phyloP scores from a whole-genome alignment of 2,797 vertebrate genomes.

The Acipenser transmontanus region DNA sequence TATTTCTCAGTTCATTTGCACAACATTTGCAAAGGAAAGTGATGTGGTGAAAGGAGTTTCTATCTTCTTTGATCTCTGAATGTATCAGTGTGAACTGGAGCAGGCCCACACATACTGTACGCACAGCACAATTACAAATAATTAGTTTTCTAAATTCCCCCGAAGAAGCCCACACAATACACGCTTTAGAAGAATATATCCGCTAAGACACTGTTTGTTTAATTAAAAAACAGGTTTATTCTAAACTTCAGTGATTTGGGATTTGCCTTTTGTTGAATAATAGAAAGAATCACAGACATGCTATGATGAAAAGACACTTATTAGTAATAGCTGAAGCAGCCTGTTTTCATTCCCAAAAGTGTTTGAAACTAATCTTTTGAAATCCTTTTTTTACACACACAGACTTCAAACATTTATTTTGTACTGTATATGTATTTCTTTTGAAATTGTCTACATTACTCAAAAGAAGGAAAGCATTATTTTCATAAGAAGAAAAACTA shows the following conservation, averaged over 20 bases:
- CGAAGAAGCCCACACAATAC: slow-evolving; percentile 7
- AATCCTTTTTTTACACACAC: too few species aligned
- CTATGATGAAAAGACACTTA: slow-evolving; percentile 25
- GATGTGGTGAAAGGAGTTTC: too few species aligned
- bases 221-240: too few species aligned
- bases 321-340: slow-evolving; percentile 38
- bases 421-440: too few species aligned
- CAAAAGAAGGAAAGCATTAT: too few species aligned
- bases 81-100: not conserved
- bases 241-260: slow-evolving; percentile 10
- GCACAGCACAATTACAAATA: not conserved
- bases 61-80: not conserved
- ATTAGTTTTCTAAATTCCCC: not conserved
- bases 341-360: slow-evolving; percentile 43
- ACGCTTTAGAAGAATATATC: slow-evolving; percentile 12
- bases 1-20: too few species aligned
- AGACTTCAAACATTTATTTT: too few species aligned
- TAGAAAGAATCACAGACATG: slow-evolving; percentile 12
- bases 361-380: too few species aligned
- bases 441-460: too few species aligned
- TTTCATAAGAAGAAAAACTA: too few species aligned
- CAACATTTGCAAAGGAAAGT: too few species aligned
- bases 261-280: slow-evolving; percentile 21
- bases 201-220: slow-evolving; percentile 8
- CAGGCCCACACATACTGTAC: not conserved